These are phyloP conservation scores for Toxotes lorentzi DNA, from an alignment of 2,797 vertebrate species.

Conservation along the genomic window DNA sequence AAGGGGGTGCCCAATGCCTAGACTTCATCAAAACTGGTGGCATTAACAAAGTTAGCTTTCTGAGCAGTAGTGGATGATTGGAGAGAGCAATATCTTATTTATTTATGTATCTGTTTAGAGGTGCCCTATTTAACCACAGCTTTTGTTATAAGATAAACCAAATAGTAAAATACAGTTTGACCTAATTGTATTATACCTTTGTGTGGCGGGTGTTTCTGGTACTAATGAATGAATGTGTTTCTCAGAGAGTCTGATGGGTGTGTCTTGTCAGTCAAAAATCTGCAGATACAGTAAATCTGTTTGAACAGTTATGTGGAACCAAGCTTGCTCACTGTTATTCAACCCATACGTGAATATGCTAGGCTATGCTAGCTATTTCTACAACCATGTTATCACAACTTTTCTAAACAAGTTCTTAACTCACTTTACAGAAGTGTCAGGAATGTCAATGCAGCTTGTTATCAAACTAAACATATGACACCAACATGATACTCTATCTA, in stretches of 20 bases:
- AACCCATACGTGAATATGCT: too few species aligned
- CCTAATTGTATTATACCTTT: not conserved
- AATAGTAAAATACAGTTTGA: not conserved
- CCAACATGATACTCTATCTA: not conserved
- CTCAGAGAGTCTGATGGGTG: not conserved
- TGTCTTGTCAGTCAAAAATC: not conserved
- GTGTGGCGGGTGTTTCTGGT: not conserved
- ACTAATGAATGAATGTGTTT: not conserved
- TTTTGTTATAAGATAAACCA: not conserved
- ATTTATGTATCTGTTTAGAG: not conserved
- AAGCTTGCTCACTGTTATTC: not conserved
- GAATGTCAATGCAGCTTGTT: not conserved
- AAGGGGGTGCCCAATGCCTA: conserved; percentile 19
- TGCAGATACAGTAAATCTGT: not conserved
- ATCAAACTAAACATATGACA: not conserved
- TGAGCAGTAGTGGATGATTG: not conserved
- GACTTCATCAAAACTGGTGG: not conserved
- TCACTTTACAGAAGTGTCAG: not conserved
- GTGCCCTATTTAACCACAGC: not conserved
- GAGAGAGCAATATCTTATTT: not conserved
- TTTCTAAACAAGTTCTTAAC: not conserved
- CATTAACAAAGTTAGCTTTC: not conserved
- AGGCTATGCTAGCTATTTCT: not conserved
- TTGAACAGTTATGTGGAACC: not conserved
- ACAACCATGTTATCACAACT: not conserved